Percentiles rank a stretch among this genome's conserved stretches.
Evolutionary conservation across 2,888 invertebrate genomes (phyloP).

Genomic region (Dolichomitus sp.): DNA sequence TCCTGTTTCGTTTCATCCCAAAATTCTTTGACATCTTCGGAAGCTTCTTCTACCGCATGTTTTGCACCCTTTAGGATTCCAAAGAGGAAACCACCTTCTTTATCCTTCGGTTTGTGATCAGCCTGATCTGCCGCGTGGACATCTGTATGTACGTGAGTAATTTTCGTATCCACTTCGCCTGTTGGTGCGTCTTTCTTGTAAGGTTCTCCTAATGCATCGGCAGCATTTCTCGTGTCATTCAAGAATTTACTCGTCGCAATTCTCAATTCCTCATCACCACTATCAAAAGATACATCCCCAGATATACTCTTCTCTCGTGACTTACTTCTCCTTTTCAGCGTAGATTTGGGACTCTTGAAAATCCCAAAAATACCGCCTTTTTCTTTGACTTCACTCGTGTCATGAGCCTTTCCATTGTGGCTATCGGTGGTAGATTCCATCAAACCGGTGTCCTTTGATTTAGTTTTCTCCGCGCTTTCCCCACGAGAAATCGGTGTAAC

Average conservation of each 20-base stretch:
- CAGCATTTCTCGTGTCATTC: conserved; percentile 78
- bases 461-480: conserved; percentile 31
- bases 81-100: conserved; percentile 69
- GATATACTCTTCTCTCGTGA: conserved; percentile 66
- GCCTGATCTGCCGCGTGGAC: conserved; percentile 63
- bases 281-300: conserved; percentile 67
- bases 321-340: conserved; percentile 65
- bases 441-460: conserved; percentile 44
- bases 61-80: conserved; percentile 70
- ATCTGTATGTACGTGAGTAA: conserved; percentile 16
- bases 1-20: conserved; percentile 70
- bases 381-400: conserved; percentile 59
- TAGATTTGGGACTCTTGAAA: conserved; percentile 72
- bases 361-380: conserved; percentile 70
- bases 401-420: conserved; percentile 43
- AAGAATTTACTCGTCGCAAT: conserved; percentile 78
- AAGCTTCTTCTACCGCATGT: conserved; percentile 69
- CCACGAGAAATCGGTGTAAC: conserved; percentile 52
- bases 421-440: conserved; percentile 29
- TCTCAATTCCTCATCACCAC: conserved; percentile 72
- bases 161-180: conserved; percentile 38
- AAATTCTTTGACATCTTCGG: conserved; percentile 72
- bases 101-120: conserved; percentile 69
- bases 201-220: conserved; percentile 68
- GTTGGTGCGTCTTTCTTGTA: conserved; percentile 70